Evolutionary conservation across 2,797 vertebrate genomes (phyloP), one percentile per base, ranked within the genome.

Genomic region (Agapornis canus): DNA sequence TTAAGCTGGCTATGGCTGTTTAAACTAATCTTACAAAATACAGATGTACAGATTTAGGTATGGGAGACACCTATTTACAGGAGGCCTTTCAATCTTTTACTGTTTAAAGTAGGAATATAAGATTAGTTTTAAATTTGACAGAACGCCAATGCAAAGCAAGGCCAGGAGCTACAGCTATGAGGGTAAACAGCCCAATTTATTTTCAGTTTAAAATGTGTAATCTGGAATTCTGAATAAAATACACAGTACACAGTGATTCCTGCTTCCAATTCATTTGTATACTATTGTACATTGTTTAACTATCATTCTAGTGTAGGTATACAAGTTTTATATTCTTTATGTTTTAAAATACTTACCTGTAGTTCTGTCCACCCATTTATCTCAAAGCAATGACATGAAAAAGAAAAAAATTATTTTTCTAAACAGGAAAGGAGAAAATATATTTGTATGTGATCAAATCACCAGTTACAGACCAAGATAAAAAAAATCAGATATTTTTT

Each of bases 241-340:
- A 37, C 23, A 32, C 21, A 66, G 13, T 17, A 48, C 12, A 61
- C 23, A 78, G 47, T 43, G 60, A 51, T 51, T 52, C 25, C 4
- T 59, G 42, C 20, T 27, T 51, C 39, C 45, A 47, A 25, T 32
- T 77, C 51, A 47, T 31, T 52, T 29, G 10, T 17, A 47, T 7
- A n/a, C 4, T 57, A 3, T 15, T 43, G 23, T 19, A 60, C 25
- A 35, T 9, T 72, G 47, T 23, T 68, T n/a, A 63, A 40, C 8
- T 42, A 7, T n/a, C 18, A 48, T n/a, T 80, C n/a, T n/a, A 56
- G 14, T 26, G 37, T 3, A 26, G 8, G n/a, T 10, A 52, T n/a
- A 26, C 5, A 22, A 2, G 1, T 39, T 73, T 75, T n/a, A 9
- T 4, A 37, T n/a, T 39, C 47, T n/a, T 27, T 0, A n/a, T 42